Evolutionary conservation across 2,888 invertebrate species (phyloP).

Genomic region (Tineola bisselliella): DNA sequence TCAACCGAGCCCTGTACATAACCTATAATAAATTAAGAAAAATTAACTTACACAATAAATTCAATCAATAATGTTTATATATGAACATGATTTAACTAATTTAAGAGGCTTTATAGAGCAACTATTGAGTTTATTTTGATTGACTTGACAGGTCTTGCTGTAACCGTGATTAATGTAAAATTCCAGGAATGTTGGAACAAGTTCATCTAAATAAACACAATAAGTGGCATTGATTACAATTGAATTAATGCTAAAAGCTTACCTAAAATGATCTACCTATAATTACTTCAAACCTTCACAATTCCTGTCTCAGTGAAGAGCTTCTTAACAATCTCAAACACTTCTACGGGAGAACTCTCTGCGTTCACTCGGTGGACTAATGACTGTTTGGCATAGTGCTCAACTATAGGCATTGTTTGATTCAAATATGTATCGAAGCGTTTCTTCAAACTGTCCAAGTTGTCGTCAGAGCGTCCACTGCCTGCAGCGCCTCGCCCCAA

Average conservation of each 20-base stretch:
- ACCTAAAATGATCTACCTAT: slow-evolving; percentile 3
- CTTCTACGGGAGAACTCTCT: slow-evolving; percentile 71
- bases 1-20: no score
- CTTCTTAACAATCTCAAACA: slow-evolving; percentile 69
- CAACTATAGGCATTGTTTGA: slow-evolving; percentile 90
- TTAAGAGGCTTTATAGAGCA: no score
- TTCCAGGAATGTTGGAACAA: no score
- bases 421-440: slow-evolving; percentile 86
- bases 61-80: no score
- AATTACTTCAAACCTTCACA: not conserved
- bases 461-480: slow-evolving; percentile 95
- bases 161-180: no score
- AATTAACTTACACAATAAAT: not conserved
- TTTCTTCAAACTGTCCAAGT: slow-evolving; percentile 85
- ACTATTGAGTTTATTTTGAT: no score
- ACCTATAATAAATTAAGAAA: not conserved
- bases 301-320: slow-evolving; percentile 50
- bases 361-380: slow-evolving; percentile 83
- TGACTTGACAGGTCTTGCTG: no score
- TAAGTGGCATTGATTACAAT: no score
- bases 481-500: slow-evolving; percentile 86
- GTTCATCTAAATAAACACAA: no score
- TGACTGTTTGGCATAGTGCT: slow-evolving; percentile 76
- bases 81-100: no score
- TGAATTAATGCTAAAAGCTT: not conserved